phyloP scores from a whole-genome alignment of 2,888 invertebrate genomes.

The Dioctria rufipes region DNA sequence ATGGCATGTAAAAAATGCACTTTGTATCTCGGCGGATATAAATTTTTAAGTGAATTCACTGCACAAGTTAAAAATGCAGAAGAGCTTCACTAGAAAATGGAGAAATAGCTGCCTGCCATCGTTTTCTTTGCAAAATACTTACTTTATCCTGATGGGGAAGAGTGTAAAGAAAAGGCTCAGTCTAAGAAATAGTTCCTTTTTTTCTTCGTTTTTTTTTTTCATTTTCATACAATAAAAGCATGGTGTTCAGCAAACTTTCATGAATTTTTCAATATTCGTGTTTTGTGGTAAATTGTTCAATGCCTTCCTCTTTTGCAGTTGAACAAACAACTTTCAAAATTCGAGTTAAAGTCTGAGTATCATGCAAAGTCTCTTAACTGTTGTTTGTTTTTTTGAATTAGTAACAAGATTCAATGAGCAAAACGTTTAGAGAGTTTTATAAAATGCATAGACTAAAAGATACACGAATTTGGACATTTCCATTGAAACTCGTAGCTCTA shows the following conservation, averaged over 20 bases:
- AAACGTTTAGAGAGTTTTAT: too few species aligned
- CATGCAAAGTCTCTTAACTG: too few species aligned
- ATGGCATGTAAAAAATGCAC: slow-evolving; percentile 40
- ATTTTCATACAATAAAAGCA: slow-evolving; percentile 7
- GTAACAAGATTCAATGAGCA: too few species aligned
- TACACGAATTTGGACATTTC: too few species aligned
- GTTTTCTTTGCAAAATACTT: slow-evolving; percentile 20
- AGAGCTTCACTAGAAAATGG: slow-evolving; percentile 30
- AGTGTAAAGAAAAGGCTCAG: neutral
- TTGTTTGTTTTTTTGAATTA: too few species aligned
- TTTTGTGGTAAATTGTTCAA: neutral
- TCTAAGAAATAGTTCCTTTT: neutral
- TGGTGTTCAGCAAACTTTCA: neutral
- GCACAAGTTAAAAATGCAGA: slow-evolving; percentile 14
- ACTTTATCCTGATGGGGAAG: neutral
- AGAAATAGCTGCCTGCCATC: slow-evolving; percentile 5
- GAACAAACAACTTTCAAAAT: too few species aligned
- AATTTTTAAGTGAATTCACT: slow-evolving; percentile 31
- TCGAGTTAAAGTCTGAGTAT: too few species aligned
- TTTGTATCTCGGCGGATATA: slow-evolving; percentile 23
- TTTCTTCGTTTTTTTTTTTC: too few species aligned
- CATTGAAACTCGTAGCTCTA: too few species aligned
- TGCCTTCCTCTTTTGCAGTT: neutral
- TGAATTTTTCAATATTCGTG: slow-evolving; percentile 12
- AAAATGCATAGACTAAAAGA: too few species aligned